Conservation (phyloP, 1,140 invertebrate genomes). For the Babylonia areolata region DNA sequence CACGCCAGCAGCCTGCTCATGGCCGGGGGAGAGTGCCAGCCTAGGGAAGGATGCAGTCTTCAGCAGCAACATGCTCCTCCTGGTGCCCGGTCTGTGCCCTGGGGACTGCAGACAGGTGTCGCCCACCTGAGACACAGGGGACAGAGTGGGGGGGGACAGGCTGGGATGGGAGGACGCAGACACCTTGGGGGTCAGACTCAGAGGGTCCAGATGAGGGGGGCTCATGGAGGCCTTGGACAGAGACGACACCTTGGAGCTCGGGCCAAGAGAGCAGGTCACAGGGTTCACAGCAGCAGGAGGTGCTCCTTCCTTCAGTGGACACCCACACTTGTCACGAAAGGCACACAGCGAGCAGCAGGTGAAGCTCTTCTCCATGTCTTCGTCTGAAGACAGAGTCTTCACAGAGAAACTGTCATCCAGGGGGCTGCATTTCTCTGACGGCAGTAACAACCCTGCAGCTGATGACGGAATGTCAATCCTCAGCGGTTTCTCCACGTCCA, state of each 20-base stretch:
- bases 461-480: conserved; percentile 23
- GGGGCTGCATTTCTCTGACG: conserved; percentile 41
- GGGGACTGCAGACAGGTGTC: background rate
- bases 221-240: background rate
- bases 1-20: background rate
- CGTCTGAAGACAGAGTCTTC: conserved; percentile 10
- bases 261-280: background rate
- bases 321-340: background rate
- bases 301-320: background rate
- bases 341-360: conserved; percentile 18
- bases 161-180: background rate
- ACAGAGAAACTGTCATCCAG: conserved; percentile 24
- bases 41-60: background rate
- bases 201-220: background rate
- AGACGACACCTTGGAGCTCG: background rate
- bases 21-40: background rate
- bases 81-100: background rate
- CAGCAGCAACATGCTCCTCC: background rate
- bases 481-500: background rate
- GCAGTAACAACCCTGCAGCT: background rate
- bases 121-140: background rate
- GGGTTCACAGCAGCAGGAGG: background rate
- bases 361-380: background rate
- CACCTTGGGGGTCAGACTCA: background rate
- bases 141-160: background rate